Percentiles rank a stretch among this genome's conserved stretches.
phyloP scores from a whole-genome alignment of 2,888 invertebrate genomes.

The Syritta pipiens region DNA sequence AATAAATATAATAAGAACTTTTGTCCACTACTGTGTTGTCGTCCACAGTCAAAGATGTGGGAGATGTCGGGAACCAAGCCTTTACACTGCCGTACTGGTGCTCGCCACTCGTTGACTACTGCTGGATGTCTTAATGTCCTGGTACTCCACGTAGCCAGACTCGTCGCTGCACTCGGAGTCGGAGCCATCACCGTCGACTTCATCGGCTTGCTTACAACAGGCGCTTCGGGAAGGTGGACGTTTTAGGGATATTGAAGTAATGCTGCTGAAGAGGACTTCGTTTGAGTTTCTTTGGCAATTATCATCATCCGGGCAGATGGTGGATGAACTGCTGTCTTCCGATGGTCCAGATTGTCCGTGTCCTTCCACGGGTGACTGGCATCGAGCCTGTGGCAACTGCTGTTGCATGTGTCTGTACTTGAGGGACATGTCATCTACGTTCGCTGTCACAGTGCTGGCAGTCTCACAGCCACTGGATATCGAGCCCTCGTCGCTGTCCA shows the following conservation, averaged over 20 bases:
- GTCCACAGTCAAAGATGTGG: background rate
- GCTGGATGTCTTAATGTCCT: conserved; percentile 78
- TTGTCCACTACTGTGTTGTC: background rate
- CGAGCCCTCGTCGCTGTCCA: conserved; percentile 87
- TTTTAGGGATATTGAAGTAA: conserved; percentile 76
- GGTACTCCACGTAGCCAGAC: conserved; percentile 92
- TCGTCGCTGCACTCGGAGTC: conserved; percentile 94
- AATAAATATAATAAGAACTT: conserved; percentile 41
- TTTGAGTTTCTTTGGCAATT: conserved; percentile 63
- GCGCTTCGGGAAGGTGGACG: conserved; percentile 71
- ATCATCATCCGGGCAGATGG: conserved; percentile 12
- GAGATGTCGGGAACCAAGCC: background rate
- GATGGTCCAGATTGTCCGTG: background rate
- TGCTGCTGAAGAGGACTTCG: conserved; percentile 73
- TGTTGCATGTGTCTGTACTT: conserved; percentile 71
- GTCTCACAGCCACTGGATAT: conserved; percentile 91
- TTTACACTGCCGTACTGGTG: conserved; percentile 56
- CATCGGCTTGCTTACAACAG: conserved; percentile 51
- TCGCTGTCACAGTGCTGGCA: conserved; percentile 85
- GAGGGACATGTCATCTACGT: conserved; percentile 78
- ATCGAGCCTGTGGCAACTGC: conserved; percentile 41
- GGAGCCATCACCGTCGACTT: conserved; percentile 82
- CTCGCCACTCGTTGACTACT: conserved; percentile 37
- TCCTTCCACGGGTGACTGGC: conserved; percentile 14
- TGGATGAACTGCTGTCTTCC: background rate